Evolutionary conservation across 2,113 vertebrate species (phyloP).

Genomic region (Arizona elegans): DNA sequence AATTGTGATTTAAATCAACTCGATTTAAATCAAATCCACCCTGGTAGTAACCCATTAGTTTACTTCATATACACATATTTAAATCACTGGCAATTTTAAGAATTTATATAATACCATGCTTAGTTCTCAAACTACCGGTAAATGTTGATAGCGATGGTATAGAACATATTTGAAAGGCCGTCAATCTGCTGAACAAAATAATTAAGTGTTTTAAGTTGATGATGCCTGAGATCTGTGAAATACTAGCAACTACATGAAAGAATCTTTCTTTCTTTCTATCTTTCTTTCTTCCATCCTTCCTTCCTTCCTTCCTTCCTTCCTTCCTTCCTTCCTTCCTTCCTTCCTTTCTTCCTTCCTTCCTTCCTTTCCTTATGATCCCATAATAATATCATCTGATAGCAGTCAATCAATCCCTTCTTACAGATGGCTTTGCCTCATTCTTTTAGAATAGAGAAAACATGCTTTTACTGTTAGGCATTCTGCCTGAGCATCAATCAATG

Average conservation of each 20-base stretch:
- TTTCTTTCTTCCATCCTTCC: neutral
- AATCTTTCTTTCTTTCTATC: neutral
- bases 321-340: neutral
- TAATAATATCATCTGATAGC: constrained; percentile 77
- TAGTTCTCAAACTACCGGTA: neutral
- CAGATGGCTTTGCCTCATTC: constrained; percentile 62
- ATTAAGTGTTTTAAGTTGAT: constrained; percentile 31
- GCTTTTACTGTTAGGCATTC: constrained; percentile 67
- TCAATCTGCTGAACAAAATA: constrained; percentile 21
- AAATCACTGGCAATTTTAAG: neutral
- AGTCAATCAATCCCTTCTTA: constrained; percentile 79
- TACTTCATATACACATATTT: neutral
- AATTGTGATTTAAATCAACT: too few species aligned
- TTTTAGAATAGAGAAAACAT: constrained; percentile 66
- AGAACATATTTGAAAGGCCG: constrained; percentile 6
- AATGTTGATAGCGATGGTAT: neutral
- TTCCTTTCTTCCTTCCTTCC: neutral
- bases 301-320: neutral
- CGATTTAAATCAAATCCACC: too few species aligned
- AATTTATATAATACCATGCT: neutral
- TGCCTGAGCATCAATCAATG: constrained; percentile 69
- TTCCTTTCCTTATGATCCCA: constrained; percentile 65
- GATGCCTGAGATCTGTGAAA: constrained; percentile 60
- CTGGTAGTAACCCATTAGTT: neutral
- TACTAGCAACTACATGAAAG: constrained; percentile 60